Evolutionary conservation across 2,113 vertebrate genomes (phyloP).

Genomic region (Tragelaphus strepsiceros): DNA sequence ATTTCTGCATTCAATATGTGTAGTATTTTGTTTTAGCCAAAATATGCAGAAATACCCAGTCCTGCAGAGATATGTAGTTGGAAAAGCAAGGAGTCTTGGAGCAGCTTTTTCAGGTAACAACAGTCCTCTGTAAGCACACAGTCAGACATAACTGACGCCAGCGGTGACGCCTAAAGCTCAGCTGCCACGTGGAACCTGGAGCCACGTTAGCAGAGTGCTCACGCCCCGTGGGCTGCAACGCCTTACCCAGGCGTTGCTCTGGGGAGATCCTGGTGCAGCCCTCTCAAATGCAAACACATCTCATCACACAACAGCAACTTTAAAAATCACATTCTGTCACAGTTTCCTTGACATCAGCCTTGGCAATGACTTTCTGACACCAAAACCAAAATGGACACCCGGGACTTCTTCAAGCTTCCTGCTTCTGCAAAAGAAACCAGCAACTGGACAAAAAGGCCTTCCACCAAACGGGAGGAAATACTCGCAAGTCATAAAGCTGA

Average conservation of each 20-base stretch:
- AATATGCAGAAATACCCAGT: not conserved
- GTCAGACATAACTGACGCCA: not conserved
- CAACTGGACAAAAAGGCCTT: not conserved
- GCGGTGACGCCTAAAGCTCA: not conserved
- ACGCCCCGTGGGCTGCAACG: not conserved
- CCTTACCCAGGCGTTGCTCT: not conserved
- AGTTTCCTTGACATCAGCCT: not conserved
- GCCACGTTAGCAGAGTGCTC: not conserved
- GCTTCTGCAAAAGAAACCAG: not conserved
- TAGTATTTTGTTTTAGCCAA: not conserved
- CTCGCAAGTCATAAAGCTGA: not conserved
- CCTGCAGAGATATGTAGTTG: not conserved
- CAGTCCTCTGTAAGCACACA: not conserved
- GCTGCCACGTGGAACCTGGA: not conserved
- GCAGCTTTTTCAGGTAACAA: not conserved
- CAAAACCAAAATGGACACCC: not conserved
- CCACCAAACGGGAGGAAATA: not conserved
- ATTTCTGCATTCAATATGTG: not conserved
- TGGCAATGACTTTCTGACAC: not conserved
- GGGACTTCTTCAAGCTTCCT: not conserved
- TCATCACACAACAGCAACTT: not conserved
- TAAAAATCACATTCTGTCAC: not conserved
- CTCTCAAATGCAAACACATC: not conserved
- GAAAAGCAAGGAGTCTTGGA: not conserved
- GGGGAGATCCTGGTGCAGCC: not conserved